phyloP scores from a whole-genome alignment of 2,797 vertebrate species.

The Aphelocoma californica region DNA sequence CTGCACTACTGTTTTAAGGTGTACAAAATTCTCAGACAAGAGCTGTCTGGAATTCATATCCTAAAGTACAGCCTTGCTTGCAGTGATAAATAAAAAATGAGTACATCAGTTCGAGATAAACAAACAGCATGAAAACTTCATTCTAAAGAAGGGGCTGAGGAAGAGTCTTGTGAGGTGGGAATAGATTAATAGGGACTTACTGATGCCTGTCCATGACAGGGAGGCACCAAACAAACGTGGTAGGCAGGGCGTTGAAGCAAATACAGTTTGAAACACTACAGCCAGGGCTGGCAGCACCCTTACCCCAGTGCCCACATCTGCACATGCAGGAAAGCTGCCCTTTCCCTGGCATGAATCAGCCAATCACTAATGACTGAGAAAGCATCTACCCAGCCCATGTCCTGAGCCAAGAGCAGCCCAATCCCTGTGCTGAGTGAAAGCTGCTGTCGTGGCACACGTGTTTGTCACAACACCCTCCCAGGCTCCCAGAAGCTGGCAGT shows the following conservation, averaged over 20 bases:
- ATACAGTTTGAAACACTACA: background rate
- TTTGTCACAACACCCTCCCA: background rate
- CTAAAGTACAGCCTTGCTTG: background rate
- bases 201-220: background rate
- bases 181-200: background rate
- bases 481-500: background rate
- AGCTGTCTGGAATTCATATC: background rate
- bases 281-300: background rate
- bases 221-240: background rate
- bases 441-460: rapidly evolving
- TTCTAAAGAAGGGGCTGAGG: background rate
- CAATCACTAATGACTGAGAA: background rate
- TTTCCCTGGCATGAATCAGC: background rate
- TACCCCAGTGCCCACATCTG: background rate
- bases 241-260: background rate
- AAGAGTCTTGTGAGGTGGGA: background rate
- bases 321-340: background rate
- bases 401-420: background rate
- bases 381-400: background rate
- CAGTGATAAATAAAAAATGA: background rate
- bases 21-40: background rate
- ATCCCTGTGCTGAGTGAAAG: background rate
- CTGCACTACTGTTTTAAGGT: background rate
- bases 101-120: background rate
- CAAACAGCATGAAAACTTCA: background rate